Conservation (phyloP, 1,140 invertebrate species). For the Maconellicoccus hirsutus region DNA sequence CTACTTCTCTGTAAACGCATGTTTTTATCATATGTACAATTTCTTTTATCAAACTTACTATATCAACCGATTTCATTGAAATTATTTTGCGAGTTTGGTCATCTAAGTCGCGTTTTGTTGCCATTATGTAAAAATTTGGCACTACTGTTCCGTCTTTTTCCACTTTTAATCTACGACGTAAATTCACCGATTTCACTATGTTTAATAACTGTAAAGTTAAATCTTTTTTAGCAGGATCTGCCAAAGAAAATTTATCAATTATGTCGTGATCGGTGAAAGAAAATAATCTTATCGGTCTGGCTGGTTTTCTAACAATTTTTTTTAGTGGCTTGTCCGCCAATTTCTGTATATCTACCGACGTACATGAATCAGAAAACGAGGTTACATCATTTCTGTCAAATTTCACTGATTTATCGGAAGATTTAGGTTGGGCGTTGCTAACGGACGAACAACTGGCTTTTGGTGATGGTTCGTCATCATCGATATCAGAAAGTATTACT, state of each 20-base stretch:
- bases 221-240: background rate
- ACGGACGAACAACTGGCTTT: background rate
- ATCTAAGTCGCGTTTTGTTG: background rate
- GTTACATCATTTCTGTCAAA: background rate
- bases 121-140: background rate
- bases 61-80: background rate
- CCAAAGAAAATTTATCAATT: background rate
- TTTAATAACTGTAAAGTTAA: background rate
- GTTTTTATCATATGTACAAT: background rate
- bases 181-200: background rate
- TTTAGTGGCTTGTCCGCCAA: background rate
- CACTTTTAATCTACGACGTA: background rate
- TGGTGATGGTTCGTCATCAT: background rate
- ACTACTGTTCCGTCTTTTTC: background rate
- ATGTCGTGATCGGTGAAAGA: constrained; percentile 13
- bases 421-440: no score
- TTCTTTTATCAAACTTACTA: background rate
- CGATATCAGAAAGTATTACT: background rate
- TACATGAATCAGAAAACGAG: background rate
- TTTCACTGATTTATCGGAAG: background rate
- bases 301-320: background rate
- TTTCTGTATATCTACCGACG: background rate
- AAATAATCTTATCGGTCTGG: background rate
- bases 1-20: background rate
- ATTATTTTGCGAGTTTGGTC: background rate